Evolutionary conservation across 2,888 invertebrate genomes (phyloP).

Genomic region (Serrognathus titanus): DNA sequence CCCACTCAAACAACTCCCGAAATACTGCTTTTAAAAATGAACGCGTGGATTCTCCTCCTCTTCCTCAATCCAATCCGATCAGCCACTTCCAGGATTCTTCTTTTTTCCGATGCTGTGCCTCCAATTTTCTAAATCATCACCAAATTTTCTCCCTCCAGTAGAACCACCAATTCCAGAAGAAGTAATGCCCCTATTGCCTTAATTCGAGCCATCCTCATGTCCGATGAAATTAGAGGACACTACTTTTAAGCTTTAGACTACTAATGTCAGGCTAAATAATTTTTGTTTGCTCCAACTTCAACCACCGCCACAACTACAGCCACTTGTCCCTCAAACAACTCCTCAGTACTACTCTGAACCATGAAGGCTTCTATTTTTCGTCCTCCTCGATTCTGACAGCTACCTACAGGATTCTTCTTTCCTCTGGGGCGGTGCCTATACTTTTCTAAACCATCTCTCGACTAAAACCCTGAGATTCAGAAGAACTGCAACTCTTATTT

Average conservation of each 20-base stretch:
- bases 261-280: no score
- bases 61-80: no score
- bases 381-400: slow-evolving; percentile 44
- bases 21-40: no score
- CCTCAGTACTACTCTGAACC: slow-evolving; percentile 27
- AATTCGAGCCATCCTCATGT: slow-evolving; percentile 38
- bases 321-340: slow-evolving; percentile 26
- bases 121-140: no score
- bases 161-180: slow-evolving; percentile 50
- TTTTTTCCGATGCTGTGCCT: slow-evolving; percentile 50
- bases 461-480: slow-evolving; percentile 53
- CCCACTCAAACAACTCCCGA: no score
- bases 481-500: slow-evolving; percentile 80
- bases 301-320: slow-evolving; percentile 9
- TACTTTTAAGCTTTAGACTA: slow-evolving; percentile 64
- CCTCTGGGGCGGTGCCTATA: slow-evolving; percentile 66
- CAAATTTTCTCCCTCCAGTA: slow-evolving; percentile 58
- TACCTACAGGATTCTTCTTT: slow-evolving; percentile 49
- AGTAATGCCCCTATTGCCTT: no score
- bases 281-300: not conserved
- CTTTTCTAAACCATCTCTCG: slow-evolving; percentile 67
- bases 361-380: slow-evolving; percentile 39
- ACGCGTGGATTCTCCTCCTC: no score
- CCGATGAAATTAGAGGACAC: no score
- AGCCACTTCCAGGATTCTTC: no score